phyloP scores from a whole-genome alignment of 2,113 vertebrate species.

The Acrocephalus kingi region DNA sequence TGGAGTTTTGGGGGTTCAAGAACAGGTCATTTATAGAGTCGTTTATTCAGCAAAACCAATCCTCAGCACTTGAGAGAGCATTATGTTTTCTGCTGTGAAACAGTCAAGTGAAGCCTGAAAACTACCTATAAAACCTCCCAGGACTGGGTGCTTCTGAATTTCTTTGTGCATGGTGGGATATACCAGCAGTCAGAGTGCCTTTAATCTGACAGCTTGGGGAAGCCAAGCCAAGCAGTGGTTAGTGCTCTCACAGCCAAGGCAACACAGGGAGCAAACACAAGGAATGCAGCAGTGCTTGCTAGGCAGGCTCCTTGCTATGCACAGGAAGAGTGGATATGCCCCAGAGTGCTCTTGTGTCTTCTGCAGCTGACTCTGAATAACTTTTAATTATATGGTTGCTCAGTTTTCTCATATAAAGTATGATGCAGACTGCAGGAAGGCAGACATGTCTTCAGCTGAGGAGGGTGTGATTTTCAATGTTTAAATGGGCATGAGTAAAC shows the following conservation, averaged over 20 bases:
- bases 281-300: neutral
- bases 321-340: neutral
- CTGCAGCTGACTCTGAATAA: neutral
- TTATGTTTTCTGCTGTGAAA: neutral
- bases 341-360: neutral
- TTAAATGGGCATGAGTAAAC: neutral
- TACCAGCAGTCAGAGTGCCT: neutral
- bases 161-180: neutral
- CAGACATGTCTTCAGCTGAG: neutral
- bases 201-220: neutral
- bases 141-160: neutral
- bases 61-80: neutral
- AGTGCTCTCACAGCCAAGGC: neutral
- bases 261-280: neutral
- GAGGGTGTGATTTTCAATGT: neutral
- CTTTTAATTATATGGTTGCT: neutral
- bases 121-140: neutral
- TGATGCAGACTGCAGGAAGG: neutral
- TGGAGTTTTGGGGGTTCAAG: neutral
- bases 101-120: neutral
- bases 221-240: neutral
- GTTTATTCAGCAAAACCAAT: neutral
- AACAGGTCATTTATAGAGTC: neutral
- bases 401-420: neutral
- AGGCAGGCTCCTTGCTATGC: neutral